Evolutionary conservation across 2,113 vertebrate species (phyloP), one percentile per base, ranked within the genome.

Genomic region (Candoia aspera): DNA sequence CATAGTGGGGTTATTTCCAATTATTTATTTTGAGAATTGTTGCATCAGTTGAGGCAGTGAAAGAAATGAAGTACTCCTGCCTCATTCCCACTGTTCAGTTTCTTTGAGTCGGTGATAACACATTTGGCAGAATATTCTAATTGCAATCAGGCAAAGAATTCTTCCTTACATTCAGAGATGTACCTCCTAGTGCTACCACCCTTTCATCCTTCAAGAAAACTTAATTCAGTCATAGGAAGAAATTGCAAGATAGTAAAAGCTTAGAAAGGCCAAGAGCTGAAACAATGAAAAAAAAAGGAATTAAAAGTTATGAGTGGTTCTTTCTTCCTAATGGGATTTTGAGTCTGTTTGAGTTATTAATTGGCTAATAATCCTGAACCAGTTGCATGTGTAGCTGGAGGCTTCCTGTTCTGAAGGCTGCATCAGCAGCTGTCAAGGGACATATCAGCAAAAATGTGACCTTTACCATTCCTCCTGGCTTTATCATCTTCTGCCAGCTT

Each of bases 341-440:
- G 91, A 95, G 58, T 64, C 93, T 73, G 49, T 95, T 92, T 95
- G 91, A 96, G 92, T 97, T 95, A 92, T 95, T 95, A 96, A 95
- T 93, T 96, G 93, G n/a, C 92, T 94, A 87, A 33, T 88, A 92
- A 90, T 95, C 93, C 90, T 60, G 33, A 19, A 13, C 68, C 93
- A 94, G 84, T 90, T 95, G 94, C 91, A 95, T 84, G 87, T 89
- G 46, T 96, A 95, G 93, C 94, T 94, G 87, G 90, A 92, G 95
- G 95, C 94, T 95, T 59, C 83, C 89, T 9, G 1, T 91, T 96
- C 92, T 19, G 19, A 93, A 95, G 95, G 94, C 83, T 94, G 94
- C 93, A 73, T 94, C 94, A 95, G 92, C 94, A 95, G 94, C 92
- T 94, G 86, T 90, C 84, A 83, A 58, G 60, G 89, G 95, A 92